Conservation (phyloP, 1,140 invertebrate species). For the Pomacea maculata region DNA sequence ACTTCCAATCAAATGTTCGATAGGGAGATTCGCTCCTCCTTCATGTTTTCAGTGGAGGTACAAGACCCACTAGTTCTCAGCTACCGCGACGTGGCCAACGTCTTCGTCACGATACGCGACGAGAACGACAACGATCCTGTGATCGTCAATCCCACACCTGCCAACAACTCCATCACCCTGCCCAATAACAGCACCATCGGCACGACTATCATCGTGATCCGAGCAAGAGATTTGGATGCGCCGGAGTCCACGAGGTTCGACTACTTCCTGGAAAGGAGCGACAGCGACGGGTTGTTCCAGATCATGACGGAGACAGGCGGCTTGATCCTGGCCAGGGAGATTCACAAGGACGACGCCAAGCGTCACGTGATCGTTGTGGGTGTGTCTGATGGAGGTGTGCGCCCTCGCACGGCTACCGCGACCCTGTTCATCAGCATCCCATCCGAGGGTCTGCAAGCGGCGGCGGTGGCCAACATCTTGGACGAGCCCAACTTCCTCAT, state of each 20-base stretch:
- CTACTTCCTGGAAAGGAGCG: constrained; percentile 59
- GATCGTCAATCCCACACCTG: constrained; percentile 43
- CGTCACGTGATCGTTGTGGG: constrained; percentile 18
- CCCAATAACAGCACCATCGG: constrained; percentile 37
- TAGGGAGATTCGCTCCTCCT: constrained; percentile 80
- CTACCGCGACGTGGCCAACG: constrained; percentile 67
- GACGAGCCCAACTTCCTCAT: constrained; percentile 28
- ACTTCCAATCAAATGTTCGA: constrained; percentile 81
- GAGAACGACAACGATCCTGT: constrained; percentile 93
- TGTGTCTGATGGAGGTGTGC: constrained; percentile 10
- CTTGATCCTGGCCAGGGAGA: constrained; percentile 79
- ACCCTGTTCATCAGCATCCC: constrained; percentile 14
- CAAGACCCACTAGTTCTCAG: constrained; percentile 76
- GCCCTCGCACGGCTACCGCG: background rate
- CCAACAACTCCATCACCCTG: constrained; percentile 45
- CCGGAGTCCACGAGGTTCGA: constrained; percentile 38
- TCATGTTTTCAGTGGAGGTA: constrained; percentile 77
- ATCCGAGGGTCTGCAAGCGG: constrained; percentile 18
- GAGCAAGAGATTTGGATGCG: constrained; percentile 48
- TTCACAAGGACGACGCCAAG: constrained; percentile 21
- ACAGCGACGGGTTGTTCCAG: constrained; percentile 77
- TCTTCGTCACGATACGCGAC: constrained; percentile 69
- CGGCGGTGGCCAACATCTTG: constrained; percentile 1
- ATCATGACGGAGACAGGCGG: constrained; percentile 87
- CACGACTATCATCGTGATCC: constrained; percentile 37